Evolutionary conservation across 2,888 invertebrate species (phyloP).

Genomic region (Eupithecia inturbata): DNA sequence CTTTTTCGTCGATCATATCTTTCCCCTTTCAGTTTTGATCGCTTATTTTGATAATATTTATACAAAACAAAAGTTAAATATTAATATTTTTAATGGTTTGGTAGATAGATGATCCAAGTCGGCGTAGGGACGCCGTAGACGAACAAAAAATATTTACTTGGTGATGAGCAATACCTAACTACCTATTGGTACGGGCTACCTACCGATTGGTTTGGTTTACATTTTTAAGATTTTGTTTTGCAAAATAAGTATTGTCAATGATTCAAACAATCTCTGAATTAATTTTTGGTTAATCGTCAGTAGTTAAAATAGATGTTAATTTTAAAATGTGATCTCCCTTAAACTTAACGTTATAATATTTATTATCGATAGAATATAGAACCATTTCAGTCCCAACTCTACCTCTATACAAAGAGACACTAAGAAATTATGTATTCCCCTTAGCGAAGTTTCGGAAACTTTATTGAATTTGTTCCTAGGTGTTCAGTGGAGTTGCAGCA

Average conservation of each 20-base stretch:
- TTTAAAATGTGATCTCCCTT: no score
- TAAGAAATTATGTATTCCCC: constrained; percentile 84
- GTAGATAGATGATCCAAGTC: no score
- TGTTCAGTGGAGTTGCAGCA: constrained; percentile 70
- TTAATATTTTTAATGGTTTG: no score
- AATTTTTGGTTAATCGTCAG: not conserved
- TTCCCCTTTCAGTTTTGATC: no score
- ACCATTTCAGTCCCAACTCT: constrained; percentile 52
- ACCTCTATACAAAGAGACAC: constrained; percentile 78
- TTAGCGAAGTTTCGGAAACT: constrained; percentile 79
- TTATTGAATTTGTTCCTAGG: constrained; percentile 83
- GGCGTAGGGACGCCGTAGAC: no score
- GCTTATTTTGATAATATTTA: no score
- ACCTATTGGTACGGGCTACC: no score
- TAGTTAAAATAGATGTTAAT: no score
- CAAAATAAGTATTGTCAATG: no score
- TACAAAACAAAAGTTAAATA: no score
- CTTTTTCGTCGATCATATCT: no score
- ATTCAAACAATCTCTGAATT: not conserved
- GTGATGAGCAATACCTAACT: not conserved
- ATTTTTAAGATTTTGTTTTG: no score
- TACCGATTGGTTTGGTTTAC: not conserved
- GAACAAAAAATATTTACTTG: not conserved
- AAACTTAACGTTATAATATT: not conserved
- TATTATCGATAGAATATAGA: not conserved